These are phyloP conservation scores for Heterodera carotae DNA, from an alignment of 1,140 invertebrate species.

Conservation along the genomic window DNA sequence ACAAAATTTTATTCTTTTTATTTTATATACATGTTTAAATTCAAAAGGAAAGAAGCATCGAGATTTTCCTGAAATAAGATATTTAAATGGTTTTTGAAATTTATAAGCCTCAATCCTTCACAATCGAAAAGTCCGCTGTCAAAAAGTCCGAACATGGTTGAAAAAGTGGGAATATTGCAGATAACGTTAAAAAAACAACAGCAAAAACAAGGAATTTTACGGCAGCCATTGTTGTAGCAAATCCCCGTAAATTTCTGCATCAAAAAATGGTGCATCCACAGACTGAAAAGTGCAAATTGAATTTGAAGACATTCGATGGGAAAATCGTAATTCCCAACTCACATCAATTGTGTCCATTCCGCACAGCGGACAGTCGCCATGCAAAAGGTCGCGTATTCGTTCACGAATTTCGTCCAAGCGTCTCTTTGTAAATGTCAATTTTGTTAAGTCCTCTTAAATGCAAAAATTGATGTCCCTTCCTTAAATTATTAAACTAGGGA, in stretches of 20 bases:
- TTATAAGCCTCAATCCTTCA: too few species aligned
- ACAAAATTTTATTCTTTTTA: too few species aligned
- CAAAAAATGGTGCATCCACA: not conserved
- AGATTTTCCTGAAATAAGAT: too few species aligned
- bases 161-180: too few species aligned
- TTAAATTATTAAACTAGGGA: not conserved
- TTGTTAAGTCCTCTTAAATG: constrained; percentile 12
- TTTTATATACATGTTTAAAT: too few species aligned
- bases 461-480: constrained; percentile 7
- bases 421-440: constrained; percentile 9
- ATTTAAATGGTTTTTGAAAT: too few species aligned
- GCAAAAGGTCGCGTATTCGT: constrained; percentile 73
- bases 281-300: not conserved
- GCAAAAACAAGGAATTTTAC: not conserved
- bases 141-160: too few species aligned
- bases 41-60: too few species aligned
- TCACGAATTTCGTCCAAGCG: constrained; percentile 2
- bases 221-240: not conserved
- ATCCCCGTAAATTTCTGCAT: not conserved
- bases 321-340: constrained; percentile 40
- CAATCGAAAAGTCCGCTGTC: too few species aligned
- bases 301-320: not conserved
- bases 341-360: constrained; percentile 83
- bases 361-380: constrained; percentile 88
- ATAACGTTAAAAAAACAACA: not conserved